Evolutionary conservation across 2,113 vertebrate genomes (phyloP).

Genomic region (Xenopus tropicalis): DNA sequence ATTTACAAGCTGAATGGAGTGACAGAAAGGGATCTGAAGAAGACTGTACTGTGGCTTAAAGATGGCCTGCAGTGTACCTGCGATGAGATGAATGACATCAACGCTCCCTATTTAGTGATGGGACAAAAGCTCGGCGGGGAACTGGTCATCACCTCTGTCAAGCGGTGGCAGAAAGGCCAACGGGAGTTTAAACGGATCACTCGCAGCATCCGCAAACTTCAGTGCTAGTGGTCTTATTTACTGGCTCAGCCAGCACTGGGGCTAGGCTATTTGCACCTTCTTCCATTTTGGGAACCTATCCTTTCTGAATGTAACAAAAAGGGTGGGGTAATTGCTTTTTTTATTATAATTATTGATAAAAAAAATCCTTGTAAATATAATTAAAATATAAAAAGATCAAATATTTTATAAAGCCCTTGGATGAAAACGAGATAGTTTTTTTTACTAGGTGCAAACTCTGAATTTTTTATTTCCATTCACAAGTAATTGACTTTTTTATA

Average conservation of each 20-base stretch:
- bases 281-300: conserved; percentile 31
- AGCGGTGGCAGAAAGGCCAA: conserved; percentile 95
- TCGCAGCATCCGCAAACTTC: conserved; percentile 93
- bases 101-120: conserved; percentile 93
- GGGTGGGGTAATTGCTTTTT: conserved; percentile 33
- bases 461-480: background rate
- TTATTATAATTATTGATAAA: conserved; percentile 34
- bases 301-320: conserved; percentile 28
- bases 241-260: conserved; percentile 36
- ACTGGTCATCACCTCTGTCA: conserved; percentile 94
- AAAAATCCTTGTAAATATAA: conserved; percentile 36
- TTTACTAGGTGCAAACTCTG: conserved; percentile 26
- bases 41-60: conserved; percentile 88
- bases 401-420: conserved; percentile 30
- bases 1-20: conserved; percentile 94
- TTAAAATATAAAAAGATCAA: conserved; percentile 28
- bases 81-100: conserved; percentile 96
- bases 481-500: conserved; percentile 4
- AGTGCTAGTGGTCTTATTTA: conserved; percentile 70
- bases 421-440: conserved; percentile 22
- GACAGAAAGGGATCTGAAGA: conserved; percentile 87
- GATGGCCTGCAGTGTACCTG: conserved; percentile 93
- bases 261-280: conserved; percentile 36
- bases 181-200: conserved; percentile 92
- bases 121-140: conserved; percentile 90